These are phyloP conservation scores for Drosophila truncata DNA, from an alignment of 1,140 invertebrate species.

Conservation along the genomic window DNA sequence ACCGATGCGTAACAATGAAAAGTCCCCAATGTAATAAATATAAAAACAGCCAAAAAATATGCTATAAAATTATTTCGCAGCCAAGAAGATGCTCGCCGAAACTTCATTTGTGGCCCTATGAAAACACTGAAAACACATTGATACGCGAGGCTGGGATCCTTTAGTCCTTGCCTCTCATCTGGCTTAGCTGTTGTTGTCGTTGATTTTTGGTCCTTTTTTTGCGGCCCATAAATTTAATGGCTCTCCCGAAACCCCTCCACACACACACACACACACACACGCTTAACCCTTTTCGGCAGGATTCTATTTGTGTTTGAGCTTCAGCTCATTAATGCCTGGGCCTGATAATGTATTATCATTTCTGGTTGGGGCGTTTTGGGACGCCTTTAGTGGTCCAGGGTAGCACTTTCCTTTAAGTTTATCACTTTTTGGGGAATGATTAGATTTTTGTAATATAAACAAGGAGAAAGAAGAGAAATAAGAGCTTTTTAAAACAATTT, in stretches of 20 bases:
- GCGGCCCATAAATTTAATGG: slow-evolving; percentile 78
- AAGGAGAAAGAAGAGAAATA: too few species aligned
- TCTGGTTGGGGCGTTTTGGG: slow-evolving; percentile 26
- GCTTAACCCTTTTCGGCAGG: slow-evolving; percentile 39
- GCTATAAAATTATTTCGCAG: slow-evolving; percentile 81
- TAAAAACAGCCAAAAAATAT: slow-evolving; percentile 85
- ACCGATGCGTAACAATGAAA: slow-evolving; percentile 83
- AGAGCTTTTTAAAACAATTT: background rate
- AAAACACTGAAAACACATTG: slow-evolving; percentile 26
- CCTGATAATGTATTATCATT: slow-evolving; percentile 71
- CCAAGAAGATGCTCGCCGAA: slow-evolving; percentile 42
- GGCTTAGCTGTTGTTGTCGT: slow-evolving; percentile 67
- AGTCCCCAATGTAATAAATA: slow-evolving; percentile 85
- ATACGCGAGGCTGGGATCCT: slow-evolving; percentile 23
- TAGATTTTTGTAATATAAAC: too few species aligned
- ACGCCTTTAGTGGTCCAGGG: slow-evolving; percentile 29
- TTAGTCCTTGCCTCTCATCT: slow-evolving; percentile 26
- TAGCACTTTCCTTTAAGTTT: slow-evolving; percentile 25
- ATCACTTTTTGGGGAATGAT: background rate
- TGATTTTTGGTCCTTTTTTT: slow-evolving; percentile 77
- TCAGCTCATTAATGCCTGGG: slow-evolving; percentile 68
- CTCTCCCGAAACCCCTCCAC: slow-evolving; percentile 27
- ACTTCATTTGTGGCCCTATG: slow-evolving; percentile 26
- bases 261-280: slow-evolving; percentile 28
- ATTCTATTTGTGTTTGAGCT: slow-evolving; percentile 47